Evolutionary conservation across 2,888 invertebrate species (phyloP), one percentile per base, ranked within the genome.

Genomic region (Parochlus steinenii): DNA sequence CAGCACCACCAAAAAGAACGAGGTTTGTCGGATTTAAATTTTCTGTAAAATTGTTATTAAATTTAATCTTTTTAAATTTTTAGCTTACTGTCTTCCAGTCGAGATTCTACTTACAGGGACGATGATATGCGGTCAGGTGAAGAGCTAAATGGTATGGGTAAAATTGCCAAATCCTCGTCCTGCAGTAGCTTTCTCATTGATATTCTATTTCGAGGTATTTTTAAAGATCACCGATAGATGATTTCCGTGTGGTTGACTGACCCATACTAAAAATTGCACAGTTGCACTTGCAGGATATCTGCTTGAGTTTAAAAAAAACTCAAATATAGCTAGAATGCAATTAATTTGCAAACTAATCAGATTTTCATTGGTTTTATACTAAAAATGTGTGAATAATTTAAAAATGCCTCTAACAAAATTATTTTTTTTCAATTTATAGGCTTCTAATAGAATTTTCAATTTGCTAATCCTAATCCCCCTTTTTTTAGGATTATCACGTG

Each of bases 1-100:
- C 95, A 28, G 83, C 89, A 14, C 93, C 93, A 40, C 93, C 93
- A 20, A 90, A 92, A 59, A 69, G 93, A 47, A 93, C 93, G 44
- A 87, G 86, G 85, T 86, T 62, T 25, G 39, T 32, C 8, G 24
- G 7, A 26, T 18, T 26, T n/a, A 14, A 19, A 34, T 26, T 6
- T 10, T 22, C 11, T 19, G 24, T 15, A 18, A 17, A 29, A 30
- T 11, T 29, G 6, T 24, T 12, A 16, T 25, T 20, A 14, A 3
- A 12, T 29, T 32, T 12, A n/a, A 22, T 28, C 22, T 22, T 20
- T 17, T 24, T 18, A 30, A 14, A 8, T 37, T 28, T 41, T 15
- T 33, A 53, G 59, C 43, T 48, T 59, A 38, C 49, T 59, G 3
- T 58, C 59, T 18, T 54, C 56, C 37, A 59, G 56, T 43, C 54